These are phyloP conservation scores for Drosophila picticornis DNA, from an alignment of 2,888 invertebrate species.

Conservation along the genomic window DNA sequence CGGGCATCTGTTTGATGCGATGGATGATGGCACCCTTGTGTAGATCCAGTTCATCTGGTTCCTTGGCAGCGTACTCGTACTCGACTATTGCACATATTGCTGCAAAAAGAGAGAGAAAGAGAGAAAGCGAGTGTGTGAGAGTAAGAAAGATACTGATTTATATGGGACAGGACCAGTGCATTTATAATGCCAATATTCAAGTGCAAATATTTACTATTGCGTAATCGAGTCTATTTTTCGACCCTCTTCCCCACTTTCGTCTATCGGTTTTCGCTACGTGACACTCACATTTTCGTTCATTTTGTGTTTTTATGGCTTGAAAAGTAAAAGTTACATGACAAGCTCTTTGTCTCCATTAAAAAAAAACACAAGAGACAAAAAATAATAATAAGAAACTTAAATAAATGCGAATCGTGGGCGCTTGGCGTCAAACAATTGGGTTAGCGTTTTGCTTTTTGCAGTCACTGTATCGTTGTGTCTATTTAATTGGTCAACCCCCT, in stretches of 20 bases:
- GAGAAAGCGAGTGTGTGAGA: constrained; percentile 8
- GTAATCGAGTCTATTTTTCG: constrained; percentile 46
- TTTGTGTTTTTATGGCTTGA: constrained; percentile 29
- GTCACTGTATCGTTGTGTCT: constrained; percentile 13
- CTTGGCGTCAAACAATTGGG: constrained; percentile 33
- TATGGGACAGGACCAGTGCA: constrained; percentile 45
- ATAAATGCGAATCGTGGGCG: constrained; percentile 21
- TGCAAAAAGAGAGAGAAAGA: constrained; percentile 62
- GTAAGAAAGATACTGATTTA: constrained; percentile 35
- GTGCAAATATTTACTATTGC: constrained; percentile 71
- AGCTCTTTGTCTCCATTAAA: constrained; percentile 46
- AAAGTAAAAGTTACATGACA: constrained; percentile 80
- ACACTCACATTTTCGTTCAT: constrained; percentile 46
- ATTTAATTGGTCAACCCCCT: constrained; percentile 15
- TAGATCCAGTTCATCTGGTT: constrained; percentile 93
- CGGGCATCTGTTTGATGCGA: constrained; percentile 91
- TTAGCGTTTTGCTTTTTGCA: constrained; percentile 7
- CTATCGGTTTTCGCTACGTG: constrained; percentile 63
- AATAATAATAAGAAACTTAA: background rate
- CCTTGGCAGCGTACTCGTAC: constrained; percentile 94
- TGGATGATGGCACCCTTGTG: constrained; percentile 93
- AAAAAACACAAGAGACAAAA: background rate
- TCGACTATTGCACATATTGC: constrained; percentile 93
- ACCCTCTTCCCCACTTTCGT: constrained; percentile 9
- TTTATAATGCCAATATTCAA: constrained; percentile 51